These are phyloP conservation scores for Pecten maximus DNA, from an alignment of 2,888 invertebrate species.

Conservation along the genomic window DNA sequence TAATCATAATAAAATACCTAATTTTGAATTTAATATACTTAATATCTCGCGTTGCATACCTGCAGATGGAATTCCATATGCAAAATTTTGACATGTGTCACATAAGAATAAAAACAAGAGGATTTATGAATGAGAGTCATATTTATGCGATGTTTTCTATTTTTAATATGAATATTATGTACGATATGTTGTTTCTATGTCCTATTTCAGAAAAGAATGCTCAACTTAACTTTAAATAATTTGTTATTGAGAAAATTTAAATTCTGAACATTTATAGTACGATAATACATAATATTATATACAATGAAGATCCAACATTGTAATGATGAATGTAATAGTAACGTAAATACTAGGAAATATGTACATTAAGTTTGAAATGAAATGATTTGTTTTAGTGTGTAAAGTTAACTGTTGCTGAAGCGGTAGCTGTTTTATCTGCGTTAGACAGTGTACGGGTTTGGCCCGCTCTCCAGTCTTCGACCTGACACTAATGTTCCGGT, in stretches of 20 bases:
- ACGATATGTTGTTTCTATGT: background rate
- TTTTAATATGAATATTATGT: constrained; percentile 10
- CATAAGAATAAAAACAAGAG: background rate
- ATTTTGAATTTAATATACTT: background rate
- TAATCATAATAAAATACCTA: background rate
- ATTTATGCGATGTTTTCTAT: constrained; percentile 23
- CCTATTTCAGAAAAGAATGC: background rate
- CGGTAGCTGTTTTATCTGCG: background rate
- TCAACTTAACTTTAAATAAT: background rate
- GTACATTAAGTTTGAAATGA: background rate
- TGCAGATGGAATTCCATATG: background rate
- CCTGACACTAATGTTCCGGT: constrained; percentile 11
- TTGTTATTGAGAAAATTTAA: background rate
- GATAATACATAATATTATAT: background rate
- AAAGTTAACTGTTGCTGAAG: background rate
- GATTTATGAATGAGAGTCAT: constrained; percentile 32
- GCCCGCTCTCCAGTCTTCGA: background rate
- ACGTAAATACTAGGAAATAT: background rate
- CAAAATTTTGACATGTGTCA: constrained; percentile 3
- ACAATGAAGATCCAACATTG: background rate
- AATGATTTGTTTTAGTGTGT: background rate
- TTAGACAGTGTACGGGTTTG: background rate
- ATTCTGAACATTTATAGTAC: background rate
- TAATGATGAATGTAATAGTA: background rate
- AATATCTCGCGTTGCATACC: background rate